These are phyloP conservation scores for Dasysyrphus albostriatus DNA, from an alignment of 2,888 invertebrate species.

Conservation along the genomic window DNA sequence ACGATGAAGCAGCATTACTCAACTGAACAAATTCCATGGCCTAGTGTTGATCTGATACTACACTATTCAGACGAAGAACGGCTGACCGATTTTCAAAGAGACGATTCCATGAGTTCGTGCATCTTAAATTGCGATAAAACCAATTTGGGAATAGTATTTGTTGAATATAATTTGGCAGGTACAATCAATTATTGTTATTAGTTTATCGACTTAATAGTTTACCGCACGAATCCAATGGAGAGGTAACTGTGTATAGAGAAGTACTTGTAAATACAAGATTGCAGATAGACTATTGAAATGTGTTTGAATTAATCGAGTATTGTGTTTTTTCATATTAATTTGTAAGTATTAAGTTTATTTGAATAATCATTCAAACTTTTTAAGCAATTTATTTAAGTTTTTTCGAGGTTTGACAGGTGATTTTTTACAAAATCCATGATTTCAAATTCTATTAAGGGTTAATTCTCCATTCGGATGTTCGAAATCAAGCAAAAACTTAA, in stretches of 20 bases:
- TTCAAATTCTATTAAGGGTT: no score
- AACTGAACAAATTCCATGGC: constrained; percentile 3
- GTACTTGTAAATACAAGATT: constrained; percentile 11
- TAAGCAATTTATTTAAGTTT: neutral
- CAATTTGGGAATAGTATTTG: constrained; percentile 34
- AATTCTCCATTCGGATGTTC: no score
- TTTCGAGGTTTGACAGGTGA: no score
- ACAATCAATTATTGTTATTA: constrained; percentile 42
- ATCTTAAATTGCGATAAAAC: constrained; percentile 32
- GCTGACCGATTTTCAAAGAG: constrained; percentile 36
- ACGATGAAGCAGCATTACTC: constrained; percentile 7
- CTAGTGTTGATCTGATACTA: constrained; percentile 35
- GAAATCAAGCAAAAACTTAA: no score
- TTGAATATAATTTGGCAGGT: constrained; percentile 40
- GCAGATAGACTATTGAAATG: neutral
- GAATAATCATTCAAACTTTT: neutral
- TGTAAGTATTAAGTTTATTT: no score
- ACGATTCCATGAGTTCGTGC: constrained; percentile 42
- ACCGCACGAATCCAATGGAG: neutral
- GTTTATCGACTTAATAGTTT: constrained; percentile 12
- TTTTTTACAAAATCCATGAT: no score
- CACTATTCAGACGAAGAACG: constrained; percentile 6
- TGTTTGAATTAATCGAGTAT: neutral
- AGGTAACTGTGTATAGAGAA: neutral
- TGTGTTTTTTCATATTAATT: neutral